Percentiles rank a stretch among this genome's conserved stretches.
Conservation (phyloP, 2,797 vertebrate genomes). For the Todus mexicanus region DNA sequence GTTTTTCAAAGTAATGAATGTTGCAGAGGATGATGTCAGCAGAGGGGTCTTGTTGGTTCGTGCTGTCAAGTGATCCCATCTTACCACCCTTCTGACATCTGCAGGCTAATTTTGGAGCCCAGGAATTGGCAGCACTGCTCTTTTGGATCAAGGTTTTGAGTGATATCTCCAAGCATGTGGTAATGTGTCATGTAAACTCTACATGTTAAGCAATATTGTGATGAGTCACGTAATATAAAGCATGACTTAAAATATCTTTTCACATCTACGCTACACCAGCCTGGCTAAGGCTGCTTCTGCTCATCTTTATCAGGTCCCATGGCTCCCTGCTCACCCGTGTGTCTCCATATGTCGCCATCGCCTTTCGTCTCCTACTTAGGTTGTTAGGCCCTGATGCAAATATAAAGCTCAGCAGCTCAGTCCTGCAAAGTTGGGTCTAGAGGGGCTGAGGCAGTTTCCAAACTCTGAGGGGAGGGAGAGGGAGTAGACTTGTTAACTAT, state of each 20-base stretch:
- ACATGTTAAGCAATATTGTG: slow-evolving; percentile 1
- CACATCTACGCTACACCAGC: not conserved
- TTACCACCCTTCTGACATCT: not conserved
- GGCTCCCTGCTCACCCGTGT: not conserved
- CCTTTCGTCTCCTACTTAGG: not conserved
- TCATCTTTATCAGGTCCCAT: not conserved
- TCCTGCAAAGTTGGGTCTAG: not conserved
- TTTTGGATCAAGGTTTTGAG: not conserved
- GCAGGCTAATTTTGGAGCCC: not conserved
- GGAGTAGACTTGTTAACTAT: not conserved
- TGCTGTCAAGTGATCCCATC: not conserved
- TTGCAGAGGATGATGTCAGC: not conserved
- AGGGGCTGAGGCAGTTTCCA: not conserved
- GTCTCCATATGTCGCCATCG: not conserved
- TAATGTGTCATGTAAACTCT: not conserved
- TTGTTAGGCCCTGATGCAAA: not conserved
- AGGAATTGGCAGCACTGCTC: not conserved
- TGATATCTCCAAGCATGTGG: not conserved
- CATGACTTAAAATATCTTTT: slow-evolving; percentile 28
- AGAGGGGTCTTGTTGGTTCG: not conserved
- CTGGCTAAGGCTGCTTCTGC: not conserved
- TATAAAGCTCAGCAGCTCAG: not conserved
- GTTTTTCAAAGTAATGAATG: not conserved
- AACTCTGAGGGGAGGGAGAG: not conserved
- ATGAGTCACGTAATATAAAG: slow-evolving; percentile 20